phyloP scores from a whole-genome alignment of 1,140 invertebrate species.

The Dolichoris vasculosae region DNA sequence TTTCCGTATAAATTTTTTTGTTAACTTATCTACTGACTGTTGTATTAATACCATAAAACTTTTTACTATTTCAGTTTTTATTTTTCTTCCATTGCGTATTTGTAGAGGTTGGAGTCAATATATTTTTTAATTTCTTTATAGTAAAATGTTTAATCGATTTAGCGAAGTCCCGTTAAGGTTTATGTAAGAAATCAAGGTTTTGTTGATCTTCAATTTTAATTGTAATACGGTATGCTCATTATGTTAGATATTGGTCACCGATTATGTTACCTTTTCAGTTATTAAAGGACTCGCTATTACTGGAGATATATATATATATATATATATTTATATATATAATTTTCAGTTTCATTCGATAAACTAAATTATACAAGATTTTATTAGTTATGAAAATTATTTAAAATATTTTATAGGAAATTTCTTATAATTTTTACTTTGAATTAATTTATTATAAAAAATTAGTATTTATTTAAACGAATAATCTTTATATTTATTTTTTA shows the following conservation, averaged over 20 bases:
- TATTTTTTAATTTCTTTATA: background rate
- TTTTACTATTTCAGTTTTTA: background rate
- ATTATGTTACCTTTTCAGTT: background rate
- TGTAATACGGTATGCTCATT: background rate
- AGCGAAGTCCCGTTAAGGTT: background rate
- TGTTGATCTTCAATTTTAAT: background rate
- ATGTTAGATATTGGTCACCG: background rate
- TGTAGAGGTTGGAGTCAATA: background rate
- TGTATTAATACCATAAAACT: background rate
- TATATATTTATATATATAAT: too few relatives aligned
- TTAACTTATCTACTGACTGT: background rate
- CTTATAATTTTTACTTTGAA: too few relatives aligned
- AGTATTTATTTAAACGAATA: too few relatives aligned
- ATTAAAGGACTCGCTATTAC: background rate
- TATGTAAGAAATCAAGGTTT: background rate
- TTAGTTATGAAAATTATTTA: too few relatives aligned
- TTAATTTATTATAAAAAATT: too few relatives aligned
- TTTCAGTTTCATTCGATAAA: too few relatives aligned
- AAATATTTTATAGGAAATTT: too few relatives aligned
- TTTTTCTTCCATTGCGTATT: background rate
- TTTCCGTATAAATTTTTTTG: background rate
- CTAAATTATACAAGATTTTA: too few relatives aligned
- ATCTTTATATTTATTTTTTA: too few relatives aligned
- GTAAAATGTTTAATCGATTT: background rate
- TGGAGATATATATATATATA: too few relatives aligned